phyloP scores from a whole-genome alignment of 2,797 vertebrate species.

The Chromis chromis region DNA sequence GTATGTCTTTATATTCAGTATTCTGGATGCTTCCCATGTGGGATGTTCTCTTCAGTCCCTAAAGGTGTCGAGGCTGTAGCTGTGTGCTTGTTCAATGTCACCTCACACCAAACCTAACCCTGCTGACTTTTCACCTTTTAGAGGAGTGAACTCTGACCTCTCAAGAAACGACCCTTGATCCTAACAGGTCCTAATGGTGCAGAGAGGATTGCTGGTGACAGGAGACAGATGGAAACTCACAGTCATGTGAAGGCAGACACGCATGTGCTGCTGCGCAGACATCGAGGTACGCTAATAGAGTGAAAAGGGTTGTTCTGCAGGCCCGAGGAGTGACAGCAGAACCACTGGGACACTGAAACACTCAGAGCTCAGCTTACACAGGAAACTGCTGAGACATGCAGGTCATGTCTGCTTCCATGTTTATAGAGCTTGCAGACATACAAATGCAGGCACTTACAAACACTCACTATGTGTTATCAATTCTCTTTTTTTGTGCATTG shows the following conservation, averaged over 20 bases:
- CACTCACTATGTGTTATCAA: conserved; percentile 45
- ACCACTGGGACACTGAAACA: conserved; percentile 56
- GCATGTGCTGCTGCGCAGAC: conserved; percentile 57
- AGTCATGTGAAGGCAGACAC: conserved; percentile 60
- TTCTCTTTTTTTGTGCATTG: conserved; percentile 48
- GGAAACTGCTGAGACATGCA: conserved; percentile 82
- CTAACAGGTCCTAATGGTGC: conserved; percentile 79
- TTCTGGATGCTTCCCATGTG: conserved; percentile 24
- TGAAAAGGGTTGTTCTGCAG: conserved; percentile 64
- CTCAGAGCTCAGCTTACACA: conserved; percentile 71
- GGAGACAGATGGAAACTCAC: conserved; percentile 78
- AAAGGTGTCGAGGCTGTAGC: conserved; percentile 66
- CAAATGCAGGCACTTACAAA: conserved; percentile 37
- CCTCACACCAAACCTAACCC: conserved; percentile 73
- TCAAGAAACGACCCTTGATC: conserved; percentile 75
- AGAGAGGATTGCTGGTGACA: conserved; percentile 74
- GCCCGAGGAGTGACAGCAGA: conserved; percentile 71
- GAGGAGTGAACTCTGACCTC: conserved; percentile 73
- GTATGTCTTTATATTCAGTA: conserved; percentile 47
- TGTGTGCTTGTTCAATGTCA: conserved; percentile 78
- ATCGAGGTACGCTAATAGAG: conserved; percentile 66
- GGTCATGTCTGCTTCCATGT: conserved; percentile 78
- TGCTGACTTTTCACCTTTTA: conserved; percentile 71
- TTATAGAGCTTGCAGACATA: conserved; percentile 72
- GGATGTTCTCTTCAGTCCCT: conserved; percentile 47